Conservation (phyloP, 2,888 invertebrate species). For the Labia minor region DNA sequence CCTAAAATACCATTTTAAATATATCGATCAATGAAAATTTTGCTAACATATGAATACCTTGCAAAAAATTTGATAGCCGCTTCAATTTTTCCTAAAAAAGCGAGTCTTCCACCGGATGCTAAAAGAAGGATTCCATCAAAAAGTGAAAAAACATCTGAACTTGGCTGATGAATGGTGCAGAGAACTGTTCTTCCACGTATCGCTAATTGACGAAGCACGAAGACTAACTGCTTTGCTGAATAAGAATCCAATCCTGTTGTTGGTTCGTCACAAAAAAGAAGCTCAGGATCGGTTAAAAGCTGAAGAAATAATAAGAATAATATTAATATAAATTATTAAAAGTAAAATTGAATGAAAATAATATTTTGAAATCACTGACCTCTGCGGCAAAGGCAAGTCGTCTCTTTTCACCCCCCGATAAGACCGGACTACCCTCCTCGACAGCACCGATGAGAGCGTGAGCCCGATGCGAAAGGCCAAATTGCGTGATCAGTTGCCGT, state of each 20-base stretch:
- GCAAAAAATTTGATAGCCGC: conserved; percentile 58
- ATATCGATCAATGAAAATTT: conserved; percentile 17
- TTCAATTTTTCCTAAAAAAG: conserved; percentile 63
- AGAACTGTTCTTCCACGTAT: conserved; percentile 72
- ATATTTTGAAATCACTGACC: conserved; percentile 40
- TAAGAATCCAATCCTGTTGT: conserved; percentile 89
- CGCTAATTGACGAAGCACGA: conserved; percentile 57
- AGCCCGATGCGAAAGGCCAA: conserved; percentile 58
- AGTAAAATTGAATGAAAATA: neutral
- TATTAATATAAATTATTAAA: neutral
- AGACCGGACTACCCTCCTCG: conserved; percentile 56
- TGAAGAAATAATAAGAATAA: conserved; percentile 34
- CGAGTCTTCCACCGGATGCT: conserved; percentile 77
- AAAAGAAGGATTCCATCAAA: conserved; percentile 68
- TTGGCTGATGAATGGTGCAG: conserved; percentile 91
- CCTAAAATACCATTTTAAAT: conserved; percentile 36
- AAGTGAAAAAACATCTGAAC: conserved; percentile 71
- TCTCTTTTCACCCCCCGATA: conserved; percentile 91
- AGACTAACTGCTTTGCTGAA: conserved; percentile 76
- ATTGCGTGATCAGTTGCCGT: conserved; percentile 54
- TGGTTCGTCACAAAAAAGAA: conserved; percentile 92
- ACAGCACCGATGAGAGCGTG: conserved; percentile 68
- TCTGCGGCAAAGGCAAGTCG: conserved; percentile 87
- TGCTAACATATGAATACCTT: conserved; percentile 39
- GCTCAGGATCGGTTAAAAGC: conserved; percentile 78